A percentile compares a stretch with the other conserved stretches of the same genome.
Conservation (phyloP, 2,888 invertebrate genomes). For the Synanthedon vespiformis region DNA sequence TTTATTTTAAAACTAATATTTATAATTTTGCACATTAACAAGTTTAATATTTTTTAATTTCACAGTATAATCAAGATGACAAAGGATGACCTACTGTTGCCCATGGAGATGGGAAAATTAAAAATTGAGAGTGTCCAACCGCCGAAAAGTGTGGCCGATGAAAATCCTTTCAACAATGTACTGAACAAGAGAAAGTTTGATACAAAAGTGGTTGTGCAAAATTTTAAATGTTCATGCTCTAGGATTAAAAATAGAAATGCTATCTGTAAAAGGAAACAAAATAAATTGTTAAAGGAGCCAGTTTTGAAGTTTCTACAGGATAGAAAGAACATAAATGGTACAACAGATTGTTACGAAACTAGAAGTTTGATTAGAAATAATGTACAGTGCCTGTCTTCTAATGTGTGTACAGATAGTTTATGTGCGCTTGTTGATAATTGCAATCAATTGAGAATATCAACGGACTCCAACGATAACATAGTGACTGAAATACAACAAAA, state of each 20-base stretch:
- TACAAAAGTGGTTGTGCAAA: constrained; percentile 17
- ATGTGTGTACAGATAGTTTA: constrained; percentile 28
- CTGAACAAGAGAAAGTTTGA: constrained; percentile 15
- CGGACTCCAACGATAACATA: constrained; percentile 16
- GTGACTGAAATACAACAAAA: constrained; percentile 11
- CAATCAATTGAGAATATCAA: constrained; percentile 53
- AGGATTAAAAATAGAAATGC: constrained; percentile 27
- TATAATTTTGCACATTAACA: no score
- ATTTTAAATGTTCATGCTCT: constrained; percentile 37
- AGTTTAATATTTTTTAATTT: no score
- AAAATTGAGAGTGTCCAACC: constrained; percentile 64
- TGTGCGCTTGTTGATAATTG: constrained; percentile 55
- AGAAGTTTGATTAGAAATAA: constrained; percentile 10
- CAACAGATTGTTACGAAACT: not conserved
- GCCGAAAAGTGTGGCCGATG: constrained; percentile 26
- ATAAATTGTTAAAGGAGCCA: constrained; percentile 69
- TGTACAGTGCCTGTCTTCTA: not conserved
- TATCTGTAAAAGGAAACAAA: constrained; percentile 47
- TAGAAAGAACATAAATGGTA: constrained; percentile 14
- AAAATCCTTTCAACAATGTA: constrained; percentile 38
- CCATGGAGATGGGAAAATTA: constrained; percentile 65
- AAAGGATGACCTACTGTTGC: constrained; percentile 59
- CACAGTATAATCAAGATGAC: constrained; percentile 29
- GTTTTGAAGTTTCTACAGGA: constrained; percentile 61
- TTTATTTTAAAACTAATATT: no score